These are phyloP conservation scores for Lampris megalopsis DNA, from an alignment of 2,113 vertebrate species.

Conservation along the genomic window DNA sequence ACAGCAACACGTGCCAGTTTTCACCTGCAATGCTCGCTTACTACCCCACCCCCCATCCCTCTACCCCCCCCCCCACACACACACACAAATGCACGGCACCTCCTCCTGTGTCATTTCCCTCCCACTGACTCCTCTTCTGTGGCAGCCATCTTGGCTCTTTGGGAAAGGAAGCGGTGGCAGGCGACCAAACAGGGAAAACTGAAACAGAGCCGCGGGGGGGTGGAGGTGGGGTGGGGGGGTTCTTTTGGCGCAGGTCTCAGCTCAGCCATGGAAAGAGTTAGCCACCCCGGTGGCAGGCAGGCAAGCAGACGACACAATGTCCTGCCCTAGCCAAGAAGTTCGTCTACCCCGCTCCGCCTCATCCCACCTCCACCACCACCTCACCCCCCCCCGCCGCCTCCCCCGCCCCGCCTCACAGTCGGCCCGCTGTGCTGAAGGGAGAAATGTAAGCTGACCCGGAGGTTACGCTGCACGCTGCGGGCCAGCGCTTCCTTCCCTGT, in stretches of 20 bases:
- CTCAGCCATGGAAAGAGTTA: slow-evolving; percentile 50
- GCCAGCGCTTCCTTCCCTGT: slow-evolving; percentile 4
- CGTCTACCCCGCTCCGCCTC: slow-evolving; percentile 25
- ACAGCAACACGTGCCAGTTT: neutral
- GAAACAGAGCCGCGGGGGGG: neutral
- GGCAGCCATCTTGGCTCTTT: slow-evolving; percentile 33
- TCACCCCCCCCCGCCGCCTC: no score
- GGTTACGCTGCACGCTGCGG: slow-evolving; percentile 32
- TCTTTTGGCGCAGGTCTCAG: slow-evolving; percentile 43
- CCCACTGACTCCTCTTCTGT: neutral
- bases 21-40: neutral
- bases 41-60: neutral
- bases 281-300: slow-evolving; percentile 33
- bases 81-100: neutral
- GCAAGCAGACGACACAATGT: slow-evolving; percentile 25
- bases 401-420: neutral
- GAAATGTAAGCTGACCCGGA: slow-evolving; percentile 13
- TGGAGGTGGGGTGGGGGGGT: slow-evolving; percentile 27
- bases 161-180: slow-evolving; percentile 4
- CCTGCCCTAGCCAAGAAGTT: slow-evolving; percentile 37
- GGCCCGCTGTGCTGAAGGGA: slow-evolving; percentile 37
- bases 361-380: no score
- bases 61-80: slow-evolving; percentile 6
- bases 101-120: slow-evolving; percentile 15
- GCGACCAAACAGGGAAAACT: slow-evolving; percentile 18